These are phyloP conservation scores for Calyptommatus sinebrachiatus DNA, from an alignment of 2,113 vertebrate species.

Conservation along the genomic window DNA sequence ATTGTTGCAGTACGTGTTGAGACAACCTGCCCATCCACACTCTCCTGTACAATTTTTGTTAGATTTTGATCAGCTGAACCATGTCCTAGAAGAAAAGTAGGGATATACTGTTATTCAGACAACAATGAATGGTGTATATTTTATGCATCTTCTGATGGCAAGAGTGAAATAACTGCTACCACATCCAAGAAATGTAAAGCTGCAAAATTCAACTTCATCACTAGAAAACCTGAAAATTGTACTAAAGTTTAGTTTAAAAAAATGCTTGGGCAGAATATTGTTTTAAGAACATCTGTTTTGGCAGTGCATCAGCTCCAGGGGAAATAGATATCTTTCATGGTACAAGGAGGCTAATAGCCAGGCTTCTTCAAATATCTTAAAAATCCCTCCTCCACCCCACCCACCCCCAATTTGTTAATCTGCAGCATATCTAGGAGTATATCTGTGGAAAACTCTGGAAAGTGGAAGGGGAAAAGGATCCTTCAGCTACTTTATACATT, in stretches of 20 bases:
- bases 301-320: too few relatives aligned
- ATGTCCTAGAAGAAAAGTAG: conserved; percentile 66
- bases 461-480: too few relatives aligned
- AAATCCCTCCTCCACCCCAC: too few relatives aligned
- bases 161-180: not conserved
- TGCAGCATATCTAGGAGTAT: too few relatives aligned
- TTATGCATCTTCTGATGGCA: not conserved
- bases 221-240: not conserved
- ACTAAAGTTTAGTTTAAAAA: not conserved
- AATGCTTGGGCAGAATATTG: not conserved
- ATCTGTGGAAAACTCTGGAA: too few relatives aligned
- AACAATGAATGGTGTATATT: not conserved
- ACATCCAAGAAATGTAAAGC: not conserved
- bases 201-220: not conserved
- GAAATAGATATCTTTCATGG: too few relatives aligned
- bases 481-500: too few relatives aligned
- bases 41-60: conserved; percentile 86
- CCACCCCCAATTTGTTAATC: too few relatives aligned
- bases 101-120: conserved; percentile 13
- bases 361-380: too few relatives aligned
- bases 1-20: conserved; percentile 85
- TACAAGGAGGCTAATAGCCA: too few relatives aligned
- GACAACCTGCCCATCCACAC: conserved; percentile 86
- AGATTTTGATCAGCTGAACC: conserved; percentile 72
- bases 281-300: too few relatives aligned